Percentiles rank a stretch among this genome's conserved stretches.
phyloP scores from a whole-genome alignment of 1,140 invertebrate species.

The Aphaenogaster rudis region DNA sequence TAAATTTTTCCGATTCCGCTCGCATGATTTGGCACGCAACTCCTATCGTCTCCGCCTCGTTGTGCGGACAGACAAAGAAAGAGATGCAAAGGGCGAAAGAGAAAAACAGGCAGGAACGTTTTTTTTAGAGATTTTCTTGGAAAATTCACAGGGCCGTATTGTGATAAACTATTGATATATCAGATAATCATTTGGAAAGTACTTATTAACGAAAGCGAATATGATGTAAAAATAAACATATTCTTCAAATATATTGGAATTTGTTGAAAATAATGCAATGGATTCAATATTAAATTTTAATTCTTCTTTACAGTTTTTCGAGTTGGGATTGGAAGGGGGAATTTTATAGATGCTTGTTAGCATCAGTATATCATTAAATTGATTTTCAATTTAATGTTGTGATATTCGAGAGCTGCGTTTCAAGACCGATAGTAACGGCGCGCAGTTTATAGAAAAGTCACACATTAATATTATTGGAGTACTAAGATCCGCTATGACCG shows the following conservation, averaged over 20 bases:
- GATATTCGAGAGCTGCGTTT: no score
- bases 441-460: no score
- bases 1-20: conserved; percentile 87
- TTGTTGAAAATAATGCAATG: background rate
- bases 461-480: no score
- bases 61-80: conserved; percentile 21
- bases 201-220: background rate
- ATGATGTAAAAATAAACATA: background rate
- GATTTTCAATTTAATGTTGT: no score
- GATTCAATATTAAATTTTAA: background rate
- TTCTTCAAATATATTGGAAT: background rate
- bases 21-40: conserved; percentile 85
- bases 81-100: background rate
- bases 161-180: background rate
- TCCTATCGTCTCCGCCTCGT: conserved; percentile 50
- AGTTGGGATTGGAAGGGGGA: no score
- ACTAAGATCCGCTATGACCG: no score
- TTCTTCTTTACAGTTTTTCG: no score
- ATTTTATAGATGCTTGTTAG: no score
- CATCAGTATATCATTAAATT: no score
- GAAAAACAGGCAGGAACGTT: conserved; percentile 42
- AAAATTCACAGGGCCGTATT: conserved; percentile 28
- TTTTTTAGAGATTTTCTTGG: conserved; percentile 52
- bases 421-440: no score
- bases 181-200: background rate